Evolutionary conservation across 1,140 invertebrate genomes (phyloP), one percentile per base, ranked within the genome.

Genomic region (Coelopa frigida): DNA sequence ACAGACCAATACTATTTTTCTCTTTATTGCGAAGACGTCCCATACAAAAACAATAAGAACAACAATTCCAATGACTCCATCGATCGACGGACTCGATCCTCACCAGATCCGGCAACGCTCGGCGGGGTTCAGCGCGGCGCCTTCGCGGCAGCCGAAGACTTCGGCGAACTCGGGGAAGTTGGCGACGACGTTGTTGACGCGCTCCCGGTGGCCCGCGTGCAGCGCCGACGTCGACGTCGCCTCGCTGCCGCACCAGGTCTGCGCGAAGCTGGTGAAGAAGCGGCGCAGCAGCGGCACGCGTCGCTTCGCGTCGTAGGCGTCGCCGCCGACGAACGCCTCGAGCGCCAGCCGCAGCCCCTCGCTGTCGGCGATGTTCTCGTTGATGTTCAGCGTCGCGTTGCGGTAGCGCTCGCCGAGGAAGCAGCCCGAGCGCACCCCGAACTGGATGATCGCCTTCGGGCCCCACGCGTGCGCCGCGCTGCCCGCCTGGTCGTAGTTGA

Each of bases 331-430:
- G n/a, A 39, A 53, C 0, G 58, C 53, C 24, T 59, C 55, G 4
- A 54, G 53, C n/a, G 63, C 60, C 24, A 67, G 5, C 1, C 62
- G 58, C 3, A 67, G 23, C 0, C 63, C 63, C 44, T 67, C 63
- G 14, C 49, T 61, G 22, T 67, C 63, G 4, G 63, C 63, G 6
- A 67, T 63, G 32, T 67, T 66, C 52, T 67, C 63, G 20, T 67
- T 63, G 14, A 67, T 40, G 3, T 50, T 57, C 6, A 55, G n/a
- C 2, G 51, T 53, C 14, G 53, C 62, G 35, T 63, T 58, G 15
- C 39, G 51, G 18, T 63, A 66, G 2, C 58, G 48, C 1, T 32
- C 8, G 3, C 44, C 49, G 5, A 67, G n/a, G 23, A 57, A 67
- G 41, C 63, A 67, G 2, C 20, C 22, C 0, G 58, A 55, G 5